Percentiles rank a stretch among this genome's conserved stretches.
These are phyloP conservation scores for Nothoprocta pentlandii DNA, from an alignment of 2,113 vertebrate species.

Conservation along the genomic window DNA sequence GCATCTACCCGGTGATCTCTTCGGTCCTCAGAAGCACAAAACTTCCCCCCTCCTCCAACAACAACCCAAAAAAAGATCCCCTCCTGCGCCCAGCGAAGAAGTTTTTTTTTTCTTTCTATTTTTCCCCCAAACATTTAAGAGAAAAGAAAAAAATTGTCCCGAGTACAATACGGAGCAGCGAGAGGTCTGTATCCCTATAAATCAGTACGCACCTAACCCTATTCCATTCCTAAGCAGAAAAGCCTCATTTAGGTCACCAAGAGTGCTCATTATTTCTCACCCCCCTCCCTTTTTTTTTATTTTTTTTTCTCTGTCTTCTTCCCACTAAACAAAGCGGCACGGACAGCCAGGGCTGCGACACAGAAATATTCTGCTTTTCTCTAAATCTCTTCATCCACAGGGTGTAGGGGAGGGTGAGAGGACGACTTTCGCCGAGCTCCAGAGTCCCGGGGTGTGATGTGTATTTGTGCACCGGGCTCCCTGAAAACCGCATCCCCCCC, in stretches of 20 bases:
- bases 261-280: not conserved
- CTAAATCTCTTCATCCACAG: accelerated
- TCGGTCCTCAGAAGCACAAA: not conserved
- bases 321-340: constrained; percentile 29
- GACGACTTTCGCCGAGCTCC: not conserved
- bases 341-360: not conserved
- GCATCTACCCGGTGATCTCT: not conserved
- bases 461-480: not conserved
- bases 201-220: not conserved
- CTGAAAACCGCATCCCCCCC: not conserved
- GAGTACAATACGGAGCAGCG: not conserved
- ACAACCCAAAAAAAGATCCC: not conserved
- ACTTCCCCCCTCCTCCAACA: not conserved
- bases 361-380: not conserved
- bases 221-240: constrained; percentile 38
- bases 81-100: not conserved
- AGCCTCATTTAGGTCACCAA: not conserved
- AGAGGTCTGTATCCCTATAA: not conserved
- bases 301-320: not conserved
- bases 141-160: constrained; percentile 36
- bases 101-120: not conserved
- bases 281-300: no score
- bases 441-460: not conserved
- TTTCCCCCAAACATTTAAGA: not conserved
- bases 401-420: not conserved